Percentiles rank a stretch among this genome's conserved stretches.
Conservation (phyloP, 30 jellyfish, hydroid and myxozoan species). For the Pseudorhiza aurosa region DNA sequence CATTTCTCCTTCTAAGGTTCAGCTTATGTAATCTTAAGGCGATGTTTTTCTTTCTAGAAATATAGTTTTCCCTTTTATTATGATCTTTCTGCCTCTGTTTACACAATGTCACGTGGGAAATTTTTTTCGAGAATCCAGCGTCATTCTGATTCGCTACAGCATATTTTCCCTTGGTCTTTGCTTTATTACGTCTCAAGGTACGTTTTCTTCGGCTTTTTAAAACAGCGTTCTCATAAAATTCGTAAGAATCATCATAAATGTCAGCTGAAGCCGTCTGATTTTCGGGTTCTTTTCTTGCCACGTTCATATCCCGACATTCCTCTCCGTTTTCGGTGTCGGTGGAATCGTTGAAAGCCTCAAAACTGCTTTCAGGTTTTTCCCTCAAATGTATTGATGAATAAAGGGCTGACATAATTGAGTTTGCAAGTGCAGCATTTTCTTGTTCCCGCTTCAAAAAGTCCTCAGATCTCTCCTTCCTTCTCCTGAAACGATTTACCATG, state of each 20-base stretch:
- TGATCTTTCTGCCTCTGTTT: background rate
- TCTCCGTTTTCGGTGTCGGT: too few relatives aligned
- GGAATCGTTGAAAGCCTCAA: background rate
- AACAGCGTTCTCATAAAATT: background rate
- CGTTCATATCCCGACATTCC: too few relatives aligned
- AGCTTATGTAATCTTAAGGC: background rate
- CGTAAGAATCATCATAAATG: background rate
- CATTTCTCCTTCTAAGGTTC: background rate
- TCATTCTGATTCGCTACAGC: background rate
- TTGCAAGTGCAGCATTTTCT: background rate
- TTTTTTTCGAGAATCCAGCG: background rate
- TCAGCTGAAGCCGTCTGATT: too few relatives aligned
- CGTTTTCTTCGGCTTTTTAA: constrained; percentile 3
- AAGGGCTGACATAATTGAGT: background rate
- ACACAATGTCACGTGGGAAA: background rate
- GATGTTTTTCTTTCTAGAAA: background rate
- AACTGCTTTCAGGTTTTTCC: background rate
- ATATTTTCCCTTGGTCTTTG: background rate
- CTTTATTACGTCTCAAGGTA: background rate
- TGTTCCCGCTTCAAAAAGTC: background rate
- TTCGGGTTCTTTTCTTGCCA: too few relatives aligned
- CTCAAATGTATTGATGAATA: background rate
- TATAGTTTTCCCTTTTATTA: background rate
- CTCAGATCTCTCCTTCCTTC: background rate
- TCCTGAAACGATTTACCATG: background rate